Base-by-base conservation (phyloP, 1,140 invertebrate species). In the Ceratosolen fusciceps region DNA sequence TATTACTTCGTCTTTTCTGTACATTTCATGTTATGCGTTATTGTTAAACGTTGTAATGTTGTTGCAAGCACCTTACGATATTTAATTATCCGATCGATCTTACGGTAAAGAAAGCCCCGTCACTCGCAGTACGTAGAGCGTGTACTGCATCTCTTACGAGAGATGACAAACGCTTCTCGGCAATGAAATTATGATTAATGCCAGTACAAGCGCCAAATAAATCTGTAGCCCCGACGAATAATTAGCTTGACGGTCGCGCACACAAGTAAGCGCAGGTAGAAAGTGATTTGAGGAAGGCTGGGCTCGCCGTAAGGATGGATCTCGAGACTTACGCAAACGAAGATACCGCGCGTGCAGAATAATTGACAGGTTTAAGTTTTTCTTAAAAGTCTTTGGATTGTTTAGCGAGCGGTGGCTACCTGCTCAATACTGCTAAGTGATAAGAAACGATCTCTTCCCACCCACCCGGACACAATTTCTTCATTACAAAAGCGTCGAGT, bases 311-410 rank as follows among this genome's bases (percentile, higher is more conserved):
- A n/a, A n/a, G n/a, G n/a, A n/a, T n/a, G n/a, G n/a, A n/a, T n/a
- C n/a, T n/a, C n/a, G n/a, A n/a, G n/a, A n/a, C n/a, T n/a, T n/a
- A n/a, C n/a, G n/a, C n/a, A n/a, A n/a, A n/a, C n/a, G n/a, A n/a
- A n/a, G 56, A 79, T 47, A 74, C 78, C 74, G 49, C 58, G 43
- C n/a, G 68, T 80, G 74, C 56, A 54, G 74, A 72, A 77, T 80
- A 80, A 80, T 80, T 80, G 79, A 80, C 79, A 76, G 67, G 77
- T 80, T 80, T 65, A 80, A 80, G 73, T 54, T 58, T 74, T 62
- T 80, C 26, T 67, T n/a, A 76, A 47, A 79, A 74, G 71, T 79
- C 72, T 79, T 74, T 79, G 16, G 5, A 9, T 67, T 43, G 49
- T 65, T 56, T 65, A 29, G 39, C 43, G 43, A 47, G 16, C 7